Evolutionary conservation across 2,113 vertebrate genomes (phyloP).

Genomic region (Lophotis ruficrista): DNA sequence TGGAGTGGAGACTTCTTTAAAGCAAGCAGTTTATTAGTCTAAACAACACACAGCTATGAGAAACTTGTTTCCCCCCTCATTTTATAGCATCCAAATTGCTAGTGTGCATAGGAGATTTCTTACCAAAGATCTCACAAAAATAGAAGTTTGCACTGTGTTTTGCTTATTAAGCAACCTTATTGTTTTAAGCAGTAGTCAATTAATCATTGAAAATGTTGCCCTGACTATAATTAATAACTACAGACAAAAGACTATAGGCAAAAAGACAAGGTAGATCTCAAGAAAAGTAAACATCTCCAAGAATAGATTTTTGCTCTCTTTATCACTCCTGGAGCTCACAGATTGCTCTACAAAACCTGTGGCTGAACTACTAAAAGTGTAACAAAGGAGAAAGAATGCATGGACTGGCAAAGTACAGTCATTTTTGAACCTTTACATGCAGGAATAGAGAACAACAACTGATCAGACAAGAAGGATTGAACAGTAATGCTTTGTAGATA

Average conservation of each 20-base stretch:
- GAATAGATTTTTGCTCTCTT: slow-evolving; percentile 51
- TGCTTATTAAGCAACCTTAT: slow-evolving; percentile 71
- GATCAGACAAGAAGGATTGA: background rate
- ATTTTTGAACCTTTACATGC: background rate
- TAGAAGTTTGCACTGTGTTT: background rate
- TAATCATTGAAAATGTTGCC: slow-evolving; percentile 71
- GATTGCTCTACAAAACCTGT: background rate
- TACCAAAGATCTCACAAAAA: background rate
- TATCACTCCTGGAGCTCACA: background rate
- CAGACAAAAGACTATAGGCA: slow-evolving; percentile 30
- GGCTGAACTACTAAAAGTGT: background rate
- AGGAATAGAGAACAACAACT: background rate
- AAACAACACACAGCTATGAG: background rate
- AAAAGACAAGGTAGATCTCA: slow-evolving; percentile 43
- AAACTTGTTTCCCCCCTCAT: background rate
- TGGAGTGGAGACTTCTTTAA: background rate
- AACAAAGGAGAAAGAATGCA: background rate
- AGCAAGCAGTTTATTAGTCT: background rate
- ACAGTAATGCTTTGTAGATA: background rate
- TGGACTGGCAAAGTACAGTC: background rate
- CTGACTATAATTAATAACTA: slow-evolving; percentile 78
- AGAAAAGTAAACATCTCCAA: slow-evolving; percentile 50
- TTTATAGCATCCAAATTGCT: background rate
- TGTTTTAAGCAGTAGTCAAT: slow-evolving; percentile 73
- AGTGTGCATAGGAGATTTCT: background rate